These are phyloP conservation scores for Caerostris extrusa DNA, from an alignment of 1,140 invertebrate genomes.

Conservation along the genomic window DNA sequence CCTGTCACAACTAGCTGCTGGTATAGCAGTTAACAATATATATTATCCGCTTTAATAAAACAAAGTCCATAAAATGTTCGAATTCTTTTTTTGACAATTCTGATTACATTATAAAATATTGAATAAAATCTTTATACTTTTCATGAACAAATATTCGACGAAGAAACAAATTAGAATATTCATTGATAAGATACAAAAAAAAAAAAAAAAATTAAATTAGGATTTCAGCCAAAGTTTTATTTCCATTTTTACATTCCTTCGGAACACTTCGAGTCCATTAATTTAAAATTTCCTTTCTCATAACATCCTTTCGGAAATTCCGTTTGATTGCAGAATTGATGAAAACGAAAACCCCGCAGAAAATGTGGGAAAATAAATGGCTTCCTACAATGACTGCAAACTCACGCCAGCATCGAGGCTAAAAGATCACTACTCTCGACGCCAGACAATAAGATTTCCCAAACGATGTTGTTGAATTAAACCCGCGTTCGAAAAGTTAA, in stretches of 20 bases:
- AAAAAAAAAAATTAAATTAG: slow-evolving; percentile 46
- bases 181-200: slow-evolving; percentile 4
- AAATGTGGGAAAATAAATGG: background rate
- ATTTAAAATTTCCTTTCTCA: slow-evolving; percentile 46
- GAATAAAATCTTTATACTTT: too few relatives aligned
- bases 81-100: too few relatives aligned
- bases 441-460: slow-evolving; percentile 52
- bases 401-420: slow-evolving; percentile 45
- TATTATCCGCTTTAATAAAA: too few relatives aligned
- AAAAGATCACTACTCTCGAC: slow-evolving; percentile 54
- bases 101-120: too few relatives aligned
- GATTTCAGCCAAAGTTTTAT: background rate
- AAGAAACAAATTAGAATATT: background rate
- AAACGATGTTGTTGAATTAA: background rate
- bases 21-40: too few relatives aligned
- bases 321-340: slow-evolving; percentile 64
- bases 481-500: slow-evolving; percentile 29
- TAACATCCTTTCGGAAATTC: background rate
- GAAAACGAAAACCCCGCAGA: slow-evolving; percentile 26
- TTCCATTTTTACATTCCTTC: background rate
- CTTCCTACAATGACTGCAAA: slow-evolving; percentile 29
- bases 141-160: too few relatives aligned
- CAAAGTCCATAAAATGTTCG: too few relatives aligned
- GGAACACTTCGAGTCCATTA: slow-evolving; percentile 32
- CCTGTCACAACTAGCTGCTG: too few relatives aligned